Base-by-base conservation (phyloP, 2,888 invertebrate species). In the Lasioglossum calceatum region DNA sequence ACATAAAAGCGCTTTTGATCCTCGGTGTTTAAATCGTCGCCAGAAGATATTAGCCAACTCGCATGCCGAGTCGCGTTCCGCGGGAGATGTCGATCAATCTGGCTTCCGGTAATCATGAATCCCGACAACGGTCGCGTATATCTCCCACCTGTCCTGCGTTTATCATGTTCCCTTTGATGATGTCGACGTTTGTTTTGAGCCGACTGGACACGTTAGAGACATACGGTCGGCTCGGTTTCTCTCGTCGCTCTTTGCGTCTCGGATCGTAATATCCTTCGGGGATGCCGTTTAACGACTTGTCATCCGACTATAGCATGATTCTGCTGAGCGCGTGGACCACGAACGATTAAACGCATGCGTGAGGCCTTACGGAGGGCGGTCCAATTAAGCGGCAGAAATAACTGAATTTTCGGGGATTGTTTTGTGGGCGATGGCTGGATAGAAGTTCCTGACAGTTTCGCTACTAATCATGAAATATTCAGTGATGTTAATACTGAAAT, bases 181-280 rank as follows among this genome's bases (percentile, higher is more conserved):
- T 85, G 87, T 85, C 84, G 88, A 91, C 87, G 91, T 91, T 91
- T 90, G 91, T 90, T 91, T 91, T 90, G 87, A 90, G 84, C 88
- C 84, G 14, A 76, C 32, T 85, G 84, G 88, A 91, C 91, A 78
- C 61, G 61, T 85, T 80, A 78, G 80, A 88, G 81, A 87, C 84
- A 79, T 79, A 87, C 78, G 81, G 67, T 10, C 39, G 58, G 67
- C 78, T 44, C 42, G 61, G 73, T 23, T 70, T 82, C 73, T 82
- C 78, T 79, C 79, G 50, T 54, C 42, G 67, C 82, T n/a, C 39
- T 44, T 16, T 36, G n/a, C 86, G 58, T 0, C 36, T 67, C 61
- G 58, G 77, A 82, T 84, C 86, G 90, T 91, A 91, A 91, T 89
- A 89, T 87, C 91, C 91, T 87, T 84, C 84, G 76, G 86, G 87